Conservation (phyloP, 2,888 invertebrate genomes). For the Drosophila longiperda region DNA sequence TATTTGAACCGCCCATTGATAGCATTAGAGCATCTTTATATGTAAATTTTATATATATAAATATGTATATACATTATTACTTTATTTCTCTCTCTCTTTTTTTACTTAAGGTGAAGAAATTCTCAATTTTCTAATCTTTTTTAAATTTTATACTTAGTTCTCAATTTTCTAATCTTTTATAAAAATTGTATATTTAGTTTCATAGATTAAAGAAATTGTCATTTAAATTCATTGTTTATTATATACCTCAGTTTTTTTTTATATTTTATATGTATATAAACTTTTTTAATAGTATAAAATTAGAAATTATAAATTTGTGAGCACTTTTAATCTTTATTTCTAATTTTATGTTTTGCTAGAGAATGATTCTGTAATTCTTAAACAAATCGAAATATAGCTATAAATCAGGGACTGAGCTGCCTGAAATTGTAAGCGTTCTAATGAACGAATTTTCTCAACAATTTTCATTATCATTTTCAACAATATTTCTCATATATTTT, state of each 20-base stretch:
- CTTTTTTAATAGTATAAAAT: background rate
- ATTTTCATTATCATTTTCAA: background rate
- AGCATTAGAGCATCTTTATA: background rate
- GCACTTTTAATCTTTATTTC: background rate
- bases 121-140: background rate
- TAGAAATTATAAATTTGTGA: background rate
- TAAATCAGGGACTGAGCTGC: background rate
- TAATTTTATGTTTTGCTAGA: background rate
- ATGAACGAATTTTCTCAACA: background rate
- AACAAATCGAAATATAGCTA: background rate
- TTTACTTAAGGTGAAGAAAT: background rate
- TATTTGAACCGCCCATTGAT: slow-evolving; percentile 17
- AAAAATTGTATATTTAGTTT: slow-evolving; percentile 4
- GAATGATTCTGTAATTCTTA: background rate
- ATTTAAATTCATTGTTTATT: slow-evolving; percentile 2
- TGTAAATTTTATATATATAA: background rate
- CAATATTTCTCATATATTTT: background rate
- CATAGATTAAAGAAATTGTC: slow-evolving; percentile 7
- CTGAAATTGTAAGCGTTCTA: background rate
- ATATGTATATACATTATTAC: background rate
- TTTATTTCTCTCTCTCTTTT: background rate
- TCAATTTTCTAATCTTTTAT: background rate
- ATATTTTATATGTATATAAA: background rate
- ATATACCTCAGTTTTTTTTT: background rate
- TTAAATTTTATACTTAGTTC: background rate